Conservation (phyloP, 2,888 invertebrate species). For the Perithous albicinctus region DNA sequence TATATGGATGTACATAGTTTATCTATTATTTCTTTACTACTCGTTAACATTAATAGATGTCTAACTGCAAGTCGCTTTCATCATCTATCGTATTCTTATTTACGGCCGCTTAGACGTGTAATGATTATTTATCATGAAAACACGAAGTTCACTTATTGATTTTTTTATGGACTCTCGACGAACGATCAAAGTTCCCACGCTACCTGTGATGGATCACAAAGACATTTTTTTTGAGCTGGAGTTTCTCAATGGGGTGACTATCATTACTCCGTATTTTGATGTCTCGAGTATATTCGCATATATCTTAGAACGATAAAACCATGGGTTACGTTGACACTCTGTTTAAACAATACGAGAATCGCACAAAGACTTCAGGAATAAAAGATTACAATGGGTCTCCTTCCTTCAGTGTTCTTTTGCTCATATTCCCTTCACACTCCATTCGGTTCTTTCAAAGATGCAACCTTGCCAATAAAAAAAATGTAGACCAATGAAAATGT, state of each 20-base stretch:
- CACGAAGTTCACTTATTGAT: no score
- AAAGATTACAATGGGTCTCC: not conserved
- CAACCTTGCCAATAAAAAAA: slow-evolving; percentile 10
- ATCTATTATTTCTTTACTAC: no score
- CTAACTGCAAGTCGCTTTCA: no score
- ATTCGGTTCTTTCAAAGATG: slow-evolving; percentile 8
- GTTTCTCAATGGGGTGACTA: not conserved
- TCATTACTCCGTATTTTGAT: not conserved
- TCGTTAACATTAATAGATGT: no score
- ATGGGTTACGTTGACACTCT: not conserved
- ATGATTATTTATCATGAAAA: no score
- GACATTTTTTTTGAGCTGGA: not conserved
- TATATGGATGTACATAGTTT: no score
- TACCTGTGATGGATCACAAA: not conserved
- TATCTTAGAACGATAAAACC: not conserved
- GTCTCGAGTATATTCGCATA: not conserved
- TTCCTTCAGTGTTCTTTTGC: not conserved
- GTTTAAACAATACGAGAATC: slow-evolving; percentile 1
- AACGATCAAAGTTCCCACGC: not conserved
- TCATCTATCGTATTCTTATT: no score
- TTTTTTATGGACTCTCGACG: no score
- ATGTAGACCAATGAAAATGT: not conserved
- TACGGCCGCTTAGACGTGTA: no score
- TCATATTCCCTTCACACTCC: slow-evolving; percentile 11
- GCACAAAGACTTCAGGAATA: not conserved